These are phyloP conservation scores for Stegastes partitus DNA, from an alignment of 2,113 vertebrate genomes.

Conservation along the genomic window DNA sequence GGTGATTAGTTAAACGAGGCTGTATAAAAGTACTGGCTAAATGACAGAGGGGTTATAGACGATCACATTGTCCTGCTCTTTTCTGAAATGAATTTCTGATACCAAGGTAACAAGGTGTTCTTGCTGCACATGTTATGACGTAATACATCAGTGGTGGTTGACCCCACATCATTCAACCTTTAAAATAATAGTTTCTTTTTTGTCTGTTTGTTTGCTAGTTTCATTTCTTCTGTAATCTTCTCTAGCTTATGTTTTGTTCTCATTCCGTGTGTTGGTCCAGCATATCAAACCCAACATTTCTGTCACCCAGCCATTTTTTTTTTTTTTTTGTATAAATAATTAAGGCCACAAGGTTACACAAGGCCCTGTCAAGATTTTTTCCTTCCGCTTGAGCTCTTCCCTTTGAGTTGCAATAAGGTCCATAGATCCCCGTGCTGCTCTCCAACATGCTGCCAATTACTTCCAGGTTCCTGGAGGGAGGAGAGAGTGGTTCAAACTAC, in stretches of 20 bases:
- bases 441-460: constrained; percentile 54
- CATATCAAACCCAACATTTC: constrained; percentile 18
- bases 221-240: background rate
- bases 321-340: constrained; percentile 73
- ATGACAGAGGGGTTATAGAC: background rate
- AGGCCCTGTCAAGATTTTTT: constrained; percentile 47
- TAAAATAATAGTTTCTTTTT: background rate
- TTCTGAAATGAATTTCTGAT: background rate
- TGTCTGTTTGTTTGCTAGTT: background rate
- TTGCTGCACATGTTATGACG: background rate
- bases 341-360: constrained; percentile 48
- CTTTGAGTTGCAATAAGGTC: constrained; percentile 34
- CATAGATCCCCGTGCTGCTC: constrained; percentile 32
- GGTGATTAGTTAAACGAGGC: background rate
- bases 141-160: background rate
- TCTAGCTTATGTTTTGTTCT: background rate
- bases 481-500: constrained; percentile 10
- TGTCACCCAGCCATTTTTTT: constrained; percentile 11
- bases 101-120: background rate
- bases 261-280: background rate
- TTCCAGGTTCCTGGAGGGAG: constrained; percentile 53
- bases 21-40: background rate
- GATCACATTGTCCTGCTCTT: background rate
- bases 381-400: constrained; percentile 47
- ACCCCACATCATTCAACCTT: background rate